These are phyloP conservation scores for Drosophila melanocephala DNA, from an alignment of 2,888 invertebrate species.

Conservation along the genomic window DNA sequence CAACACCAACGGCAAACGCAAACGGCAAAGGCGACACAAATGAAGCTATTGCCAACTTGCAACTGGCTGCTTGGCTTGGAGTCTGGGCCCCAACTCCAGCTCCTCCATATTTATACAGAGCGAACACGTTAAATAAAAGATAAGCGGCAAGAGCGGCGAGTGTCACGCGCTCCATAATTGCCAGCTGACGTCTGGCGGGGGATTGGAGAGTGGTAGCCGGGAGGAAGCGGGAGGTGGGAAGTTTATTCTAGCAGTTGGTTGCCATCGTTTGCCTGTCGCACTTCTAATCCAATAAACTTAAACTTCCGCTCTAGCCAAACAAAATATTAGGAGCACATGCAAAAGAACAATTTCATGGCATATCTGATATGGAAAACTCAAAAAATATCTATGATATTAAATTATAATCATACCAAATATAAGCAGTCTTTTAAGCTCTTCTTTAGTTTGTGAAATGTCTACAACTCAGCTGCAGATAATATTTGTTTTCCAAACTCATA, in stretches of 20 bases:
- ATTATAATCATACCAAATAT: neutral
- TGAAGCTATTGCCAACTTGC: conserved; percentile 71
- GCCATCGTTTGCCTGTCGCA: neutral
- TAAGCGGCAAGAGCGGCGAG: conserved; percentile 67
- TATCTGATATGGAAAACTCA: neutral
- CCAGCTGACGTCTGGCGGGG: conserved; percentile 22
- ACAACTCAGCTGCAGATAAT: neutral
- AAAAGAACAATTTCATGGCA: conserved; percentile 6
- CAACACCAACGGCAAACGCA: conserved; percentile 12
- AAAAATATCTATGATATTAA: neutral
- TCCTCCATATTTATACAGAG: conserved; percentile 79
- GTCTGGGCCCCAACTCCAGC: conserved; percentile 40
- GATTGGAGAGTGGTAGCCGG: neutral
- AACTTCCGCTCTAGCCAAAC: conserved; percentile 22
- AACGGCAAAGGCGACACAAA: conserved; percentile 59
- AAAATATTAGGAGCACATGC: conserved; percentile 17
- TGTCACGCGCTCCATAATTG: conserved; percentile 73
- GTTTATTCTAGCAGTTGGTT: conserved; percentile 12
- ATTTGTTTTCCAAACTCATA: neutral
- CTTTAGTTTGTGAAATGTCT: neutral
- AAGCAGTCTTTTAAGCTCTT: neutral
- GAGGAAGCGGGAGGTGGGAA: conserved; percentile 5
- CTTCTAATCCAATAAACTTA: conserved; percentile 71
- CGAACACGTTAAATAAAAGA: conserved; percentile 79
- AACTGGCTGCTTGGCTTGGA: conserved; percentile 14